These are phyloP conservation scores for Xanthorhoe designata DNA, from an alignment of 2,888 invertebrate genomes.

Conservation along the genomic window DNA sequence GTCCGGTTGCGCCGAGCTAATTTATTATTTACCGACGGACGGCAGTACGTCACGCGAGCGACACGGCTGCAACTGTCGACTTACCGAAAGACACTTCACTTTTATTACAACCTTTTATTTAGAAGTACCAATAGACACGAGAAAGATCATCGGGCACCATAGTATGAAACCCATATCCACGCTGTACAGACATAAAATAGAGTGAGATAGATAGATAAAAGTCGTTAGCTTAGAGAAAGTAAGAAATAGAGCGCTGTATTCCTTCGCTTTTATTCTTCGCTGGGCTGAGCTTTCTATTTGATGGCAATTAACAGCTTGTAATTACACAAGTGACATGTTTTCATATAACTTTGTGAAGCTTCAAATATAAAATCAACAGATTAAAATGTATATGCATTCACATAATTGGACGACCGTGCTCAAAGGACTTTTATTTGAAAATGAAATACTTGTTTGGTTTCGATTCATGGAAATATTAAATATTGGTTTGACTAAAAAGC, in stretches of 20 bases:
- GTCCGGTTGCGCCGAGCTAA: constrained; percentile 47
- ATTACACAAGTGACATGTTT: neutral
- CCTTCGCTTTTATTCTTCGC: too few species aligned
- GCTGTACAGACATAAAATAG: too few species aligned
- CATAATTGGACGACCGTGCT: constrained; percentile 29
- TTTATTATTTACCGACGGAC: constrained; percentile 51
- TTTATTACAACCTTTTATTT: constrained; percentile 22
- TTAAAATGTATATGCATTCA: constrained; percentile 29
- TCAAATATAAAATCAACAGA: constrained; percentile 28
- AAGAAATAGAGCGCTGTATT: too few species aligned
- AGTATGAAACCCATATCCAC: too few species aligned
- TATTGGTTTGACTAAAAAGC: constrained; percentile 18
- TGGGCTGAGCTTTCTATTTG: too few species aligned
- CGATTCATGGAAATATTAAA: constrained; percentile 21
- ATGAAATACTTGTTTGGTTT: constrained; percentile 29
- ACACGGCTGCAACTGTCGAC: constrained; percentile 32
- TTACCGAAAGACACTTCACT: constrained; percentile 21
- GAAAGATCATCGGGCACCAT: too few species aligned
- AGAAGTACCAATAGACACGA: neutral
- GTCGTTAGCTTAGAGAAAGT: too few species aligned
- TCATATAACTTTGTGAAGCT: neutral
- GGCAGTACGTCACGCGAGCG: constrained; percentile 47
- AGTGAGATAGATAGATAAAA: too few species aligned
- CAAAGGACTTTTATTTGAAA: constrained; percentile 32
- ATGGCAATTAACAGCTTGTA: neutral